A percentile compares a stretch with the other conserved stretches of the same genome.
These are phyloP conservation scores for Plagiodera versicolora DNA, from an alignment of 2,888 invertebrate species.

Conservation along the genomic window DNA sequence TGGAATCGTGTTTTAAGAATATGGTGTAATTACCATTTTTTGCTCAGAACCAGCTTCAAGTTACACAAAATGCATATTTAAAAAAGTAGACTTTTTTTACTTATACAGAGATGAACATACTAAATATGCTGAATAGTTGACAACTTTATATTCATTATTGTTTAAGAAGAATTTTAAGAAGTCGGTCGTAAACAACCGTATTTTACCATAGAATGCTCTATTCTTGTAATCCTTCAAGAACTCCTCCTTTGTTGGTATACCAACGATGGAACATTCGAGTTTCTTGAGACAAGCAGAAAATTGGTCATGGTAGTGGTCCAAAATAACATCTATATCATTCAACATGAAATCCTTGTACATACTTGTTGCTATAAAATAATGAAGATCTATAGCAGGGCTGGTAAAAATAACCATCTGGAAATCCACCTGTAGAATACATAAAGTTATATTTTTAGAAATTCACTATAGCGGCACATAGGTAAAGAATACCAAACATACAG, in stretches of 20 bases:
- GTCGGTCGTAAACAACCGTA: too few relatives aligned
- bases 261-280: constrained; percentile 43
- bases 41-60: too few relatives aligned
- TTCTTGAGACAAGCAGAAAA: constrained; percentile 41
- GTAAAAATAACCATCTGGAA: constrained; percentile 54
- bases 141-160: too few relatives aligned
- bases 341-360: constrained; percentile 43
- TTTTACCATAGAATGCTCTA: constrained; percentile 46
- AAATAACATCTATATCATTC: constrained; percentile 42
- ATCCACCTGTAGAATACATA: constrained; percentile 57
- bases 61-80: too few relatives aligned
- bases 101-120: too few relatives aligned
- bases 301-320: constrained; percentile 47
- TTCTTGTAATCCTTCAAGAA: constrained; percentile 44
- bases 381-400: constrained; percentile 55
- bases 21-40: too few relatives aligned
- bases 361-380: constrained; percentile 56
- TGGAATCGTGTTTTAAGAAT: constrained; percentile 21
- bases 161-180: too few relatives aligned
- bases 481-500: too few relatives aligned
- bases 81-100: not conserved
- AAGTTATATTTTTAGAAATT: too few relatives aligned
- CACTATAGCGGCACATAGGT: too few relatives aligned
- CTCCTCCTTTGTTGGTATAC: constrained; percentile 45
- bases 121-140: too few relatives aligned